These are phyloP conservation scores for Caenorhabditis drosophilae DNA, from an alignment of 2,888 invertebrate species.

Conservation along the genomic window DNA sequence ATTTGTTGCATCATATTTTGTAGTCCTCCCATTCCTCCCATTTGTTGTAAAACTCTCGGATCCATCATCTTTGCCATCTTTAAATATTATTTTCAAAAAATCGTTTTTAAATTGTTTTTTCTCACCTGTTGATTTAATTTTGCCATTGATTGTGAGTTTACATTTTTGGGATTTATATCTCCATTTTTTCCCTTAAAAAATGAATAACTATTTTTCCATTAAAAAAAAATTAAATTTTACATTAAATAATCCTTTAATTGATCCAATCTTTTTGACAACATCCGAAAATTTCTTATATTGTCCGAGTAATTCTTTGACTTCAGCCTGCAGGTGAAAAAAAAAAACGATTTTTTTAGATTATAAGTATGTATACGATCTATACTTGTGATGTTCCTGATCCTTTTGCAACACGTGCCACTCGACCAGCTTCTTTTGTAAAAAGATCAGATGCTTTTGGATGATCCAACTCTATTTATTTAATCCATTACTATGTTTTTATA, in stretches of 20 bases:
- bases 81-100: too few relatives aligned
- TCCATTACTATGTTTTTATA: too few relatives aligned
- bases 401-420: constrained; percentile 84
- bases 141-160: constrained; percentile 97
- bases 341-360: too few relatives aligned
- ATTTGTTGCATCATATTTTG: constrained; percentile 93
- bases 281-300: constrained; percentile 99
- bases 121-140: constrained; percentile 98
- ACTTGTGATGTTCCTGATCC: constrained; percentile 73
- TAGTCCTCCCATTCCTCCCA: constrained; percentile 80
- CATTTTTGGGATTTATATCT: constrained; percentile 92
- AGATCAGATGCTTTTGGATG: constrained; percentile 90
- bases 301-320: constrained; percentile 90
- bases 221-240: constrained; percentile 33
- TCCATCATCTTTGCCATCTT: constrained; percentile 83
- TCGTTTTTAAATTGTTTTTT: too few relatives aligned
- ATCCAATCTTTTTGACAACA: constrained; percentile 99
- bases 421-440: constrained; percentile 87
- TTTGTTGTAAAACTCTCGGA: constrained; percentile 93
- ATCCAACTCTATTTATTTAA: too few relatives aligned
- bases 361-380: too few relatives aligned
- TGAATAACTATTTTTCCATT: not conserved
- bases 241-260: constrained; percentile 97
- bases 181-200: constrained; percentile 76
- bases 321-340: too few relatives aligned